These are phyloP conservation scores for Cossypha niveicapilla DNA, from an alignment of 2,797 vertebrate species.

Conservation along the genomic window DNA sequence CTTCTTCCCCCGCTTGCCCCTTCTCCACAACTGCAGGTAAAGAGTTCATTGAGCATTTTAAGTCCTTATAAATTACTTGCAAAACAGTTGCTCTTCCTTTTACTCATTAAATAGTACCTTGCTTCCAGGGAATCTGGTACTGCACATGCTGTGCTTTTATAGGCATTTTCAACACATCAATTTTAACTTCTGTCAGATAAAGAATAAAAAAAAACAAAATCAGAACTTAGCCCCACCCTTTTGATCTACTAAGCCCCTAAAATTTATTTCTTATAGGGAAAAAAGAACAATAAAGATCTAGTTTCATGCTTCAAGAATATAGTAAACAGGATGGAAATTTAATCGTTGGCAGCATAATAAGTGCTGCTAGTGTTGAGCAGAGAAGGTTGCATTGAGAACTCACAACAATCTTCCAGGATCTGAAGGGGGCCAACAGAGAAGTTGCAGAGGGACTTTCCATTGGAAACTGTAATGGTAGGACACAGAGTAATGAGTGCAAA, in stretches of 20 bases:
- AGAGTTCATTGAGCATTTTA: background rate
- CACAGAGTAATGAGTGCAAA: background rate
- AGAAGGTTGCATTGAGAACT: background rate
- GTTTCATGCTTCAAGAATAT: background rate
- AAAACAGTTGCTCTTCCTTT: background rate
- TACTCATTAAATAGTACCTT: background rate
- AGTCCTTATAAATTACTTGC: background rate
- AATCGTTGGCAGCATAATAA: background rate
- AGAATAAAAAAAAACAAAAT: background rate
- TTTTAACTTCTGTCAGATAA: background rate
- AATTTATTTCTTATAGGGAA: background rate
- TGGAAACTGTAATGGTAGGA: background rate
- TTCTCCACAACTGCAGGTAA: background rate
- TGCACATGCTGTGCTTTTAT: background rate
- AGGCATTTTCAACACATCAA: background rate
- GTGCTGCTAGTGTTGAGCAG: background rate
- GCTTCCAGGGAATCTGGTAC: background rate
- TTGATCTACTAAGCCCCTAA: background rate
- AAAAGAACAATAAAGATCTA: background rate
- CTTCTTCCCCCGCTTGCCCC: accelerated
- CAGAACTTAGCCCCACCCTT: accelerated
- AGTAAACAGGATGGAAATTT: background rate
- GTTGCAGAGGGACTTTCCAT: no score
- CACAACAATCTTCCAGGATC: background rate
- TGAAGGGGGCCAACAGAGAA: background rate